Evolutionary conservation across 1,140 invertebrate genomes (phyloP), one percentile per base, ranked within the genome.

Genomic region (Aplysia californica): DNA sequence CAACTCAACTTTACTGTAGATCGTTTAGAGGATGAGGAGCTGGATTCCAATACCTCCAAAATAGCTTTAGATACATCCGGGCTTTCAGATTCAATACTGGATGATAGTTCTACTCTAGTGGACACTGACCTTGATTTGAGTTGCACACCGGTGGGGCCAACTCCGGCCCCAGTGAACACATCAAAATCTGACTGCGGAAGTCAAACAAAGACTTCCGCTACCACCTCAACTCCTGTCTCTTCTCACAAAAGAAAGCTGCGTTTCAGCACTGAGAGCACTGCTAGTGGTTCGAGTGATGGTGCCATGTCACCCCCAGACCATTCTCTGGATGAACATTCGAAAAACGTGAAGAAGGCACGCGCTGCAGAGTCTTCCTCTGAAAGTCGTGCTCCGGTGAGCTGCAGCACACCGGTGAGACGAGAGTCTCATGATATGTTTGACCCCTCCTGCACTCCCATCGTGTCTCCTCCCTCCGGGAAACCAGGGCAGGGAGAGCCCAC

Each of bases 401-500:
- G 80, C 58, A 86, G 83, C 70, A 86, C 85, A 26, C 85, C 83
- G 21, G 29, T 82, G 18, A 66, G 75, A 29, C 38, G 65, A 15
- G 67, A 78, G 26, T 65, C 59, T 38, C 74, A 50, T 39, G 79
- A 81, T 33, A 38, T 83, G 35, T 81, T 82, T 68, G 76, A 83
- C 15, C 59, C 77, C 15, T 68, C 65, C 18, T 80, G 77, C 64
- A 85, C 83, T 44, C 85, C 83, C 20, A 82, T 86, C 36, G 31
- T 26, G 23, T 39, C 58, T 36, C 50, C 10, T 20, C 67, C n/a
- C n/a, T n/a, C 21, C 21, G 26, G 31, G 55, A 41, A 41, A 39
- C 35, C 64, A 29, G 64, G 68, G n/a, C 44, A 61, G 64, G 78
- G 39, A 58, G 33, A 21, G 75, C 35, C n/a, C n/a, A n/a, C n/a